Evolutionary conservation across 2,888 invertebrate species (phyloP), one percentile per base, ranked within the genome.

Genomic region (Thalpophila matura): DNA sequence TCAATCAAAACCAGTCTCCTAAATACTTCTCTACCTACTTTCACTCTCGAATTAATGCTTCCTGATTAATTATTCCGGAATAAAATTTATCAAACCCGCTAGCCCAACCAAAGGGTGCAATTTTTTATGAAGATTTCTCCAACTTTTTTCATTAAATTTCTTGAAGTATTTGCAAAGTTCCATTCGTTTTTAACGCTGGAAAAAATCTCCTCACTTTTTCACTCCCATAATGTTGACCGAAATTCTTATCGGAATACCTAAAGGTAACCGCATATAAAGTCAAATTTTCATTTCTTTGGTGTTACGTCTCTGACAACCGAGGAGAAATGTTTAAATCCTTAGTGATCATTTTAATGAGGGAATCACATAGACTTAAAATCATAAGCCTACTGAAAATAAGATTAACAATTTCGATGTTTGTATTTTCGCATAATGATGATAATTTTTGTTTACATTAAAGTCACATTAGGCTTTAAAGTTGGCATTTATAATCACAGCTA

Each of bases 71-170:
- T 86, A 86, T 86, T 86, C 85, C 64, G 70, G 77, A 77, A 83
- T 82, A 81, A 86, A 88, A 85, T 87, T 89, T 84, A 84, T 85
- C 85, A 86, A 86, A 83, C 82, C 83, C 80, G 78, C 73, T 82
- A 84, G 74, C 77, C 83, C 79, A 86, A 87, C 83, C 79, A 86
- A 87, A 87, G 88, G 87, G 89, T 87, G 81, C 82, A 86, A 85
- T 90, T 90, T 90, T 90, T 90, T 88, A 87, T 83, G 83, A 86
- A 89, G 86, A 86, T 88, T 84, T 73, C 74, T 38, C 70, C 65
- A 91, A 91, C 86, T 91, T 91, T 91, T 89, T 90, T 90, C 89
- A 91, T 91, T 90, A 89, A 89, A 89, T 88, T 86, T 83, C 81
- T 77, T 71, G 77, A 89, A 90, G 87, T 86, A 87, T 91, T 91